Percentiles rank a stretch among this genome's conserved stretches.
phyloP scores from a whole-genome alignment of 2,888 invertebrate species.

The Cantharis flavilabris region DNA sequence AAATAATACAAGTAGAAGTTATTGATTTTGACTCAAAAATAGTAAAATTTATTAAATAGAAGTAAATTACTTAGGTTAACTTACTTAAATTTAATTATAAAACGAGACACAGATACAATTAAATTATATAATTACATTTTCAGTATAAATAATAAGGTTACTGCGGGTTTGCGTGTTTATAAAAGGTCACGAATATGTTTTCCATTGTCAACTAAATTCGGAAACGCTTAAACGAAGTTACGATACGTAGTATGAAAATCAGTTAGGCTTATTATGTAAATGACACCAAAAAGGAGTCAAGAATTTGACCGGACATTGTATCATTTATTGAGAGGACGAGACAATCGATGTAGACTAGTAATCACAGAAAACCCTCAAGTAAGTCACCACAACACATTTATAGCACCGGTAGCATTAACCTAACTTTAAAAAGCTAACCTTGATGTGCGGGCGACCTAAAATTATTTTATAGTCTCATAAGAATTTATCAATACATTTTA shows the following conservation, averaged over 20 bases:
- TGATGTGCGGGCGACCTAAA: background rate
- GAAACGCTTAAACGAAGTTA: constrained; percentile 8
- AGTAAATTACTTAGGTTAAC: background rate
- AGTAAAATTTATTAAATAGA: background rate
- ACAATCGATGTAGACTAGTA: background rate
- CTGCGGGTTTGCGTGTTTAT: constrained; percentile 31
- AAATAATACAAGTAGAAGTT: background rate
- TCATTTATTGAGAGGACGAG: background rate
- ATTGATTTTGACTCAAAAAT: background rate
- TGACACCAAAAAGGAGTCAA: background rate
- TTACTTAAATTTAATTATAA: constrained; percentile 7
- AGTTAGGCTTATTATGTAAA: background rate
- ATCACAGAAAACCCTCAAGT: background rate
- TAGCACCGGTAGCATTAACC: background rate
- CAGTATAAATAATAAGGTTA: constrained; percentile 27
- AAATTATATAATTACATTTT: constrained; percentile 27
- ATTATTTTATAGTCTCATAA: background rate
- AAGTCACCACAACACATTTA: background rate
- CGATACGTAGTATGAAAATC: background rate
- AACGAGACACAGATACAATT: constrained; percentile 21
- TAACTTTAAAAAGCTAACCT: background rate
- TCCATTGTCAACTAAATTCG: constrained; percentile 32
- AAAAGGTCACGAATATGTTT: constrained; percentile 32
- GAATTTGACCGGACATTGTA: background rate
- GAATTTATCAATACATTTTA: background rate